Base-by-base conservation (phyloP, 2,797 vertebrate genomes). In the Phoebastria nigripes region DNA sequence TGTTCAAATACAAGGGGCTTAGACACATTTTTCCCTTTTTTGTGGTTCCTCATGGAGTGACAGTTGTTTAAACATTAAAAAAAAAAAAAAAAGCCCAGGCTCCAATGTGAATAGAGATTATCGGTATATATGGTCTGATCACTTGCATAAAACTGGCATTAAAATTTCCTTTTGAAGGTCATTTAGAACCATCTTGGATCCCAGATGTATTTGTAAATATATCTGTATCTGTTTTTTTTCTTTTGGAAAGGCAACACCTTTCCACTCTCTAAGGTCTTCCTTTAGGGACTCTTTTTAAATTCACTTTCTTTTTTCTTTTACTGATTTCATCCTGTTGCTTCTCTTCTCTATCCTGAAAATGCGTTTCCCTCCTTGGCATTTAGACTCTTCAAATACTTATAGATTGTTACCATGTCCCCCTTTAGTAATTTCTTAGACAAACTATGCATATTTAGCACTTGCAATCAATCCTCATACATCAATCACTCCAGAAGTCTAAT, bases 361-460 rank as follows among this genome's bases (percentile, higher is more conserved):
- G 70, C 86, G 26, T 93, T 89, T 92, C 33, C 41, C 55, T 95
- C 41, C 67, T 82, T 95, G 91, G 85, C 76, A 87, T 96, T 97
- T 95, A 95, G 61, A 89, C 39, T 87, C 71, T 92, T 92, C 89
- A 93, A 90, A 91, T 96, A 95, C 97, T 97, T 97, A 97, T 95
- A 97, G 86, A 90, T 95, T 86, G 89, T 87, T 94, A 70, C 87
- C 87, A 90, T 94, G 91, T 95, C 72, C 96, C 81, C 59, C 55
- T 95, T 95, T 94, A 96, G 93, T 94, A 14, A 95, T 96, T 97
- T 96, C 92, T 93, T 96, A 95, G 72, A 92, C 78, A 96, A 97
- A 94, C 87, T 94, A 73, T 92, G 93, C 93, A 96, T 97, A 96
- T 97, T 96, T 97, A 97, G 92, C 85, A 93, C 62, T 94, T 88